Percentiles rank a stretch among this genome's conserved stretches.
These are phyloP conservation scores for Scaptomyza hsui DNA, from an alignment of 1,140 invertebrate species.

Conservation along the genomic window DNA sequence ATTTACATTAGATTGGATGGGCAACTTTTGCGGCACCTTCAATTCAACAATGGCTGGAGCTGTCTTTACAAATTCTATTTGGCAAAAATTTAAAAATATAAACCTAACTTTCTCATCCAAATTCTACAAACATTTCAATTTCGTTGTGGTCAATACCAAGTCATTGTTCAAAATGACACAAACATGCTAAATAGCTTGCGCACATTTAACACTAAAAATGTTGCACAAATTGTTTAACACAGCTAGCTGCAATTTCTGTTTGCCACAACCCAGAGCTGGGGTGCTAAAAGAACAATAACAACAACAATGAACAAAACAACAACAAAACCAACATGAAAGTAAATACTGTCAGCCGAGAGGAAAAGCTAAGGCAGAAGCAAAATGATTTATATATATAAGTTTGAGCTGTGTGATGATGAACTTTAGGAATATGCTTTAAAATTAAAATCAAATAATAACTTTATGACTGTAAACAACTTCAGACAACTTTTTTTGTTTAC, in stretches of 20 bases:
- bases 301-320: slow-evolving; percentile 1
- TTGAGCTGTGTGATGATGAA: not conserved
- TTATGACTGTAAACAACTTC: no score
- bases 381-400: slow-evolving; percentile 31
- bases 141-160: slow-evolving; percentile 2
- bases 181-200: slow-evolving; percentile 47
- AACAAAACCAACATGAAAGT: slow-evolving; percentile 6
- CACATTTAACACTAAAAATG: slow-evolving; percentile 39
- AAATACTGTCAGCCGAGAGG: slow-evolving; percentile 33
- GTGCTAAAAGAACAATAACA: not conserved
- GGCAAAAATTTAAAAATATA: slow-evolving; percentile 12
- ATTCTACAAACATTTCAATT: slow-evolving; percentile 6
- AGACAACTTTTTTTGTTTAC: no score
- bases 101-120: not conserved
- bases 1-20: slow-evolving; percentile 30
- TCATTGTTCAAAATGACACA: slow-evolving; percentile 11
- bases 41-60: not conserved
- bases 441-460: no score
- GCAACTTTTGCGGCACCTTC: not conserved
- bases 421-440: not conserved
- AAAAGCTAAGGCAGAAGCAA: slow-evolving; percentile 19
- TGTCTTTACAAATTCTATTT: not conserved
- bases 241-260: slow-evolving; percentile 9
- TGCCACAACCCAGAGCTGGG: not conserved
- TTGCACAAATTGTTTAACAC: slow-evolving; percentile 42